Base-by-base conservation (phyloP, 1,140 invertebrate genomes). In the Zophobas atratus region DNA sequence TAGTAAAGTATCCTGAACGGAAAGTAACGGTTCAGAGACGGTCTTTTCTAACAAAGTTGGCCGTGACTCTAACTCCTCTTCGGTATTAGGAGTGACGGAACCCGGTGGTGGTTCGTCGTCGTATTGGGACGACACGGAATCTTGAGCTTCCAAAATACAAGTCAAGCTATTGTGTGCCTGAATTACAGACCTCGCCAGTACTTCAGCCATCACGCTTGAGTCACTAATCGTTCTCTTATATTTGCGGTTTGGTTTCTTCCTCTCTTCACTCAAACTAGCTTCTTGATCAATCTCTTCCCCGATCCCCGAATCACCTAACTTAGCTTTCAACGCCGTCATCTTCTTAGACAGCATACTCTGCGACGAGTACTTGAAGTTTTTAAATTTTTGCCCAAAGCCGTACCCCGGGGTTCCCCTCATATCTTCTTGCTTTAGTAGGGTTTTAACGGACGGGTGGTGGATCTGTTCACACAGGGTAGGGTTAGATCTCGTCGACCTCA, bases 171-270 rank as follows among this genome's bases (percentile, higher is more conserved):
- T 89, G 56, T 91, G 91, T 2, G 87, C 88, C 55, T 88, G 88
- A 76, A 91, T 88, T 0, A 93, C 88, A 2, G 91, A 92, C 77
- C 90, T 87, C 1, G 92, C 92, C 33, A 93, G 84, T 71, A 92
- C 87, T 5, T 91, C 90, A 1, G 90, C 91, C 88, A 93, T 92
- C 1, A 88, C 86, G 74, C 89, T 89, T 1, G 90, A 89, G 81
- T 92, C 89, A 74, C 88, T 89, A 57, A 86, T 83, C 4, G 86
- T 86, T 80, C 91, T 90, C n/a, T 88, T 87, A 72, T 91, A 89
- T 39, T 86, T 88, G 1, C 87, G 85, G 56, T 87, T 88, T 79
- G 89, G 90, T 8, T 84, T 82, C 36, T 77, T 79, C 60, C 72
- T 84, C 20, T 82, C 76, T 20, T 75, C 32, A 36, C 41, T 81